phyloP scores from a whole-genome alignment of 2,797 vertebrate genomes.

The Parauchenoglanis punctatus region DNA sequence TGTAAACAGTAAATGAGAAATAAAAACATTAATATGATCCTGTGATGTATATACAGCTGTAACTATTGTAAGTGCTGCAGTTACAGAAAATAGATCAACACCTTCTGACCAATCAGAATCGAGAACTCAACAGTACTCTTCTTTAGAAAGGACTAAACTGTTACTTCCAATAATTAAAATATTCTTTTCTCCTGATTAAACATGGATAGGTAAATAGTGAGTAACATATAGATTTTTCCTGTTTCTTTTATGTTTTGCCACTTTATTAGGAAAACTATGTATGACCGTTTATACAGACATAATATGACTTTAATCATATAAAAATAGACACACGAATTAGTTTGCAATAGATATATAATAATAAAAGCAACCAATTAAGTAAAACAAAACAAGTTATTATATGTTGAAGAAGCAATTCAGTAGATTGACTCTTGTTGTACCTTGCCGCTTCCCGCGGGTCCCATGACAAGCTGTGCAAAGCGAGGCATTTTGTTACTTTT shows the following conservation, averaged over 20 bases:
- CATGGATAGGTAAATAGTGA: neutral
- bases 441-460: slow-evolving; percentile 96
- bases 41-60: no score
- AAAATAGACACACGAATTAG: neutral
- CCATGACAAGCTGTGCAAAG: slow-evolving; percentile 94
- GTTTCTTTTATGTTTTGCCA: neutral
- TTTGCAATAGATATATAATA: no score
- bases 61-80: no score
- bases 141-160: neutral
- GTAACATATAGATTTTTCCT: no score
- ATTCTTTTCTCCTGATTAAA: neutral
- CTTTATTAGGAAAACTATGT: neutral
- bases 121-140: neutral
- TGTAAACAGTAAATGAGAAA: no score
- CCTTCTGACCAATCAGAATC: neutral
- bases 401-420: neutral
- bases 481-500: slow-evolving; percentile 84
- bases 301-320: neutral
- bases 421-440: slow-evolving; percentile 64
- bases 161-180: no score
- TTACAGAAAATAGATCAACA: neutral
- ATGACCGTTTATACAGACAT: no score
- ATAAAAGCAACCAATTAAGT: neutral
- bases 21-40: no score
- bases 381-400: neutral